Base-by-base conservation (phyloP, 2,797 vertebrate genomes). In the Phoebastria nigripes region DNA sequence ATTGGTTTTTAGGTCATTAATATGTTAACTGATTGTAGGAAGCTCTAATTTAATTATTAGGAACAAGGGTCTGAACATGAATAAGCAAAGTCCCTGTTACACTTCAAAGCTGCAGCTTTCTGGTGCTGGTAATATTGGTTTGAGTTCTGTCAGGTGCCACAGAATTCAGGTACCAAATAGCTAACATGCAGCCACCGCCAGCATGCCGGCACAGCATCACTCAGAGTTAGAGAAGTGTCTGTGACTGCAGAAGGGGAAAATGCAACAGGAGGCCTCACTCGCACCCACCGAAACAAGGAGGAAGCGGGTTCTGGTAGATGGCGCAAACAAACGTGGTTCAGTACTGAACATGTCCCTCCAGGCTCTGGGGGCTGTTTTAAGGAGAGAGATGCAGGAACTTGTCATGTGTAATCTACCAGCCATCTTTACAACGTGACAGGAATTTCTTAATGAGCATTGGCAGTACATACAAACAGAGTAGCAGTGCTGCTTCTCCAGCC, bases 31-130 rank as follows among this genome's bases (percentile, higher is more conserved):
- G 51, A 41, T 39, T 84, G 82, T 25, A 72, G 77, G 56, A 81
- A 93, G 46, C 51, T 49, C 69, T 91, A 67, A 94, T 93, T 91
- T 66, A 94, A 93, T 91, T 91, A 82, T 12, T 10, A 54, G 79
- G 44, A 91, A 66, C 39, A 55, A 54, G 76, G 55, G 51, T 42
- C 80, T 73, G 82, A 89, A 67, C 66, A 39, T 3, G 59, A 87
- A 31, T 11, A 12, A 82, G 22, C 42, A 6, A 14, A 89, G 71
- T 22, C 47, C 55, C n/a, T 15, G 18, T 15, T 25, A 35, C 28
- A 47, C 24, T 24, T 49, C 46, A 76, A 41, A 82, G 33, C 44
- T 19, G 6, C 58, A 79, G 25, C 8, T 26, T 52, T 35, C 55
- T 61, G 28, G 15, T 15, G 44, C 74, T 63, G n/a, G 12, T 8